Base-by-base conservation (phyloP, 2,113 vertebrate species). In the Rutilus rutilus region DNA sequence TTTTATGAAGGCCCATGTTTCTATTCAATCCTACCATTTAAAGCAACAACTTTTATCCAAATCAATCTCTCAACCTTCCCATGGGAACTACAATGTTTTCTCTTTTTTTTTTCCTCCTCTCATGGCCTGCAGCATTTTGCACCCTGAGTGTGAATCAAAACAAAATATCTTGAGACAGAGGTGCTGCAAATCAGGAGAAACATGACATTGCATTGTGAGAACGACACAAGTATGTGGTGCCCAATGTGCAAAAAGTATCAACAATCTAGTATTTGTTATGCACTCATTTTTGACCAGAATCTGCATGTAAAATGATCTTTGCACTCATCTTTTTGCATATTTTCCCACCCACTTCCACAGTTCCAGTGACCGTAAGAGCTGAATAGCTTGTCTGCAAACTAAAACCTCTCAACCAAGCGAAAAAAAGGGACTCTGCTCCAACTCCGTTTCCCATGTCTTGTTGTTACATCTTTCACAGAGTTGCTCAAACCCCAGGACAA, bases 71-170 rank as follows among this genome's bases (percentile, higher is more conserved):
- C 23, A 45, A 54, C 17, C 19, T 80, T 87, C 84, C 65, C 84
- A 69, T 82, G 86, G 81, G 84, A 87, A 86, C 64, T 14, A 64
- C 21, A 45, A 19, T 62, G 21, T 64, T 50, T 57, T 71, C 67
- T 39, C 33, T 69, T 17, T 33, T 39, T n/a, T 67, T 62, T 62
- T 21, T 14, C 36, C 42, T 78, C 39, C 73, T 60, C 52, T 54
- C 62, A 19, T 45, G 77, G 27, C 15, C 67, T 79, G 84, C 19
- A 45, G 73, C 85, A 67, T 88, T 84, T 89, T 62, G 45, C 87
- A 88, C 90, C 79, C 65, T 54, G 14, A 71, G 86, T 87, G 90
- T 84, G 83, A 85, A 80, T 7, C 23, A 84, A 85, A 88, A 84
- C 86, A 83, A 87, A 57, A 74, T 54, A 78, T 69, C 25, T 76